phyloP scores from a whole-genome alignment of 2,797 vertebrate genomes.

The Neoniphon sammara region DNA sequence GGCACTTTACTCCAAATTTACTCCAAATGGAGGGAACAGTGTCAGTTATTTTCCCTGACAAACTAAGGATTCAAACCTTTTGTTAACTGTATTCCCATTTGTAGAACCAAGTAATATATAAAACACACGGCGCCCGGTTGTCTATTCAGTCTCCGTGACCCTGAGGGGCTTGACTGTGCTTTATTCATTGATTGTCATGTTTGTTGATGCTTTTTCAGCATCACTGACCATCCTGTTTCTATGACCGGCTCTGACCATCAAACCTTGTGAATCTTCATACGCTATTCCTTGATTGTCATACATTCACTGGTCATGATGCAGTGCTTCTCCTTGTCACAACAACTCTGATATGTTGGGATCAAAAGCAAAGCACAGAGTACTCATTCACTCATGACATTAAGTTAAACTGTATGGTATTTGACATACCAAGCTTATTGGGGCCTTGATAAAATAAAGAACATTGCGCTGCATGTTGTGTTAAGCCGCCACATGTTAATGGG shows the following conservation, averaged over 20 bases:
- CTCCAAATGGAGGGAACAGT: neutral
- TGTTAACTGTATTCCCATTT: neutral
- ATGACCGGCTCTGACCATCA: slow-evolving; percentile 47
- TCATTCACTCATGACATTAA: slow-evolving; percentile 23
- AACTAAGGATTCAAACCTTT: neutral
- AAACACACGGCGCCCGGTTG: neutral
- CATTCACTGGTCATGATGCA: slow-evolving; percentile 28
- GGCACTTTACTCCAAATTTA: neutral
- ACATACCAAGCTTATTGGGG: slow-evolving; percentile 20
- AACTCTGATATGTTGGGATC: slow-evolving; percentile 38
- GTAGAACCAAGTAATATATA: neutral
- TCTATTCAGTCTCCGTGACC: neutral
- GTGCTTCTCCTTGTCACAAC: slow-evolving; percentile 64
- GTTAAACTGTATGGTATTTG: slow-evolving; percentile 17
- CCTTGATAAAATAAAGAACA: slow-evolving; percentile 25
- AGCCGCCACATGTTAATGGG: slow-evolving; percentile 33
- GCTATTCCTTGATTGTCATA: slow-evolving; percentile 37
- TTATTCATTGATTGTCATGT: slow-evolving; percentile 25
- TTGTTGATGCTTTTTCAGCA: slow-evolving; percentile 44
- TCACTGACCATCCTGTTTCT: slow-evolving; percentile 38
- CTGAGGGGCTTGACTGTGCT: slow-evolving; percentile 3
- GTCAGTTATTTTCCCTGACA: neutral
- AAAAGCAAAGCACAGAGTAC: neutral
- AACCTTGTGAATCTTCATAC: slow-evolving; percentile 51
- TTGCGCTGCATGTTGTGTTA: slow-evolving; percentile 22